Conservation (phyloP, 2,888 invertebrate genomes). For the Icerya purchasi region DNA sequence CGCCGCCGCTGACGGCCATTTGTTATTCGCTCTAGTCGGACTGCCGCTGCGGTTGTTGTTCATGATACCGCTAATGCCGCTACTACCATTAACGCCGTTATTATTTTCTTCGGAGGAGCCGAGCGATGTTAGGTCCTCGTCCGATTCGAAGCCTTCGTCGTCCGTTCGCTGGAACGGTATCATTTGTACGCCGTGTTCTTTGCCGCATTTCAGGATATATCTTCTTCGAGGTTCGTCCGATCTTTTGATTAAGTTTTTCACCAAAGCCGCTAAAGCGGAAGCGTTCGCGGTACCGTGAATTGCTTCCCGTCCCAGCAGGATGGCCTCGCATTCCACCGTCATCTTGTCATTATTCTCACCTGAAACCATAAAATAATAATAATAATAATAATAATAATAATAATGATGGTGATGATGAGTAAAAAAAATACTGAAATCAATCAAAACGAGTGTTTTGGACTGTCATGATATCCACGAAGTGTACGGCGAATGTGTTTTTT, state of each 20-base stretch:
- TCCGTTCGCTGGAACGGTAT: conserved; percentile 14
- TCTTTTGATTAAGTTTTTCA: conserved; percentile 15
- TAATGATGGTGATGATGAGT: too few relatives aligned
- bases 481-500: too few relatives aligned
- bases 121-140: conserved; percentile 22
- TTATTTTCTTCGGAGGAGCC: conserved; percentile 18
- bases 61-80: not conserved
- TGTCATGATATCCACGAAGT: too few relatives aligned
- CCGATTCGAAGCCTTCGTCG: conserved; percentile 24
- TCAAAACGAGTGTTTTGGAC: too few relatives aligned
- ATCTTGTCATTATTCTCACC: not conserved
- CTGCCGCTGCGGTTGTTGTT: not conserved
- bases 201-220: conserved; percentile 13
- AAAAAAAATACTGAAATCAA: too few relatives aligned
- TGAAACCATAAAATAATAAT: too few relatives aligned
- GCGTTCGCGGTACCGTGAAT: conserved; percentile 20
- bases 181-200: conserved; percentile 13
- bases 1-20: not conserved
- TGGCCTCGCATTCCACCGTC: conserved; percentile 18
- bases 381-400: too few relatives aligned
- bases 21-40: not conserved
- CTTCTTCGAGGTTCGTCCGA: conserved; percentile 10
- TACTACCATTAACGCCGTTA: conserved; percentile 8
- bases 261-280: conserved; percentile 17
- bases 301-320: conserved; percentile 18